phyloP scores from a whole-genome alignment of 2,797 vertebrate genomes.

The Acropternis orthonyx region DNA sequence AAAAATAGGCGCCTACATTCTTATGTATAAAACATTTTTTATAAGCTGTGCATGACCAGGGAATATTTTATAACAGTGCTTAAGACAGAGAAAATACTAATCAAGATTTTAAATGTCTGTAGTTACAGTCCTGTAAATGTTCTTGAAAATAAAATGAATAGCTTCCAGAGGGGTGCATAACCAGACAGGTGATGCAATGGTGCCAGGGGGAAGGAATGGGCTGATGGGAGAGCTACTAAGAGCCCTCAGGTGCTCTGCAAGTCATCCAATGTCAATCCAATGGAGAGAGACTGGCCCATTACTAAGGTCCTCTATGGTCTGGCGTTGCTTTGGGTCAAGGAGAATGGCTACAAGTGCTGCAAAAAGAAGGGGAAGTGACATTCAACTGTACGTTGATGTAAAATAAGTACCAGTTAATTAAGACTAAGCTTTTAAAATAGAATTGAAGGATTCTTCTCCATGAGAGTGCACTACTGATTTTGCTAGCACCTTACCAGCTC shows the following conservation, averaged over 20 bases:
- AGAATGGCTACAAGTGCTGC: not conserved
- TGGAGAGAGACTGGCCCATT: not conserved
- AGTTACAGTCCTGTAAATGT: constrained; percentile 58
- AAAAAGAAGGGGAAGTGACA: not conserved
- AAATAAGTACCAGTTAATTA: not conserved
- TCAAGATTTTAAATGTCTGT: constrained; percentile 66
- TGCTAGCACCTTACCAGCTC: not conserved
- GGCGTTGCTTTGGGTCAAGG: not conserved
- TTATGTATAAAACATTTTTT: constrained; percentile 63
- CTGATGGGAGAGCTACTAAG: not conserved
- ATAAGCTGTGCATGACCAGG: constrained; percentile 54
- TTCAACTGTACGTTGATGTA: not conserved
- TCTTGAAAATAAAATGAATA: constrained; percentile 15
- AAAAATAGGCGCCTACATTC: constrained; percentile 61
- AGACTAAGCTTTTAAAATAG: not conserved
- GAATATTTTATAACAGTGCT: constrained; percentile 61
- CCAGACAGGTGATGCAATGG: not conserved
- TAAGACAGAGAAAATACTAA: constrained; percentile 69
- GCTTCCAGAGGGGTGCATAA: constrained; percentile 13
- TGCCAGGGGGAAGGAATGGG: not conserved
- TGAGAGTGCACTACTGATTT: not conserved
- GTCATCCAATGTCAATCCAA: not conserved
- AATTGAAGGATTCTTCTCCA: not conserved
- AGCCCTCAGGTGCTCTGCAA: not conserved
- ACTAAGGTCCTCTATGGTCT: not conserved